A percentile compares a stretch with the other conserved stretches of the same genome.
Conservation (phyloP, 1,140 invertebrate genomes). For the Trypoxylus dichotomus region DNA sequence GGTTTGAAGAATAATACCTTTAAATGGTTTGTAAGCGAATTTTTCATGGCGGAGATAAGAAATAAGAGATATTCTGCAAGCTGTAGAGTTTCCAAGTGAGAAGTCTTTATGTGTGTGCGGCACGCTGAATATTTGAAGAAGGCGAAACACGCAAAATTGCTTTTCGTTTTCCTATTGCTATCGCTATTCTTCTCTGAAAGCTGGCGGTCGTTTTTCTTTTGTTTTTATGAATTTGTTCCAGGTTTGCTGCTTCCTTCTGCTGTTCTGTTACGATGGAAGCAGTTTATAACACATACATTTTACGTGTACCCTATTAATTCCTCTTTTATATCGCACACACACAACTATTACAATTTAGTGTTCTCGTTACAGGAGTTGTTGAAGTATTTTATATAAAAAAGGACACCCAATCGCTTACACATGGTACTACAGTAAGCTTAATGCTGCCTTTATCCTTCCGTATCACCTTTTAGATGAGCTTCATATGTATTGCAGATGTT, state of each 20-base stretch:
- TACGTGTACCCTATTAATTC: too few relatives aligned
- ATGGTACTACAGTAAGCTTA: too few relatives aligned
- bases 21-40: not conserved
- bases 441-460: too few relatives aligned
- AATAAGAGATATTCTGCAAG: conserved; percentile 1
- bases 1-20: not conserved
- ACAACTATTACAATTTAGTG: too few relatives aligned
- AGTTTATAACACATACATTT: too few relatives aligned
- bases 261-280: too few relatives aligned
- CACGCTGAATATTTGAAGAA: conserved; percentile 20
- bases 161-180: conserved; percentile 8
- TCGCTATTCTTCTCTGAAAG: not conserved
- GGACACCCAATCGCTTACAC: too few relatives aligned
- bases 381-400: too few relatives aligned
- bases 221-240: conserved; percentile 9
- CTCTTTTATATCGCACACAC: too few relatives aligned
- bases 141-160: conserved; percentile 2
- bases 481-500: too few relatives aligned
- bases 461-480: too few relatives aligned
- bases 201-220: conserved; percentile 9
- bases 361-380: too few relatives aligned
- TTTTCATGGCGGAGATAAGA: not conserved
- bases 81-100: conserved; percentile 19
- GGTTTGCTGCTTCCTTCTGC: not conserved
- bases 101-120: conserved; percentile 21